Base-by-base conservation (phyloP, 2,797 vertebrate species). In the Ptychobarbus kaznakovi region DNA sequence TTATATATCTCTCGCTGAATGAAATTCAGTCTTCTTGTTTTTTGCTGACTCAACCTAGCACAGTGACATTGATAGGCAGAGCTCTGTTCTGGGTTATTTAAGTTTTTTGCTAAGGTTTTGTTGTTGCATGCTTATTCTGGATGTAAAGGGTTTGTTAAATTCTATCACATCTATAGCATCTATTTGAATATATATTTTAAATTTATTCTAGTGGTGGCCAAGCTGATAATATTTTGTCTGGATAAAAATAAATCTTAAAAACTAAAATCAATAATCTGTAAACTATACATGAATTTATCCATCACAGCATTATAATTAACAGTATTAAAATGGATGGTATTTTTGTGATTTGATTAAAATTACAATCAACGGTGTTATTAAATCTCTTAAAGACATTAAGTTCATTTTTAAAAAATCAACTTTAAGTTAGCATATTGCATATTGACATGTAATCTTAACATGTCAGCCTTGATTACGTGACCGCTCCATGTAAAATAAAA, bases 41-140 rank as follows among this genome's bases (percentile, higher is more conserved):
- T 65, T 83, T 75, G 58, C 73, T 66, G 42, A 66, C 70, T 82
- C 35, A n/a, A 16, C 69, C 80, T 72, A 82, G 7, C 51, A 76
- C 6, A 65, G 15, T 81, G 51, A 28, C 68, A 82, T 10, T 72
- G 38, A 82, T 61, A 72, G 53, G 42, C 32, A 18, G 22, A 42
- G 56, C n/a, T 80, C 42, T 3, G 74, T 4, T 4, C 13, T 49
- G 18, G 32, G 20, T 69, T 49, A 3, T 25, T 44, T 28, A 2
- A 11, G 15, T 44, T 53, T 13, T 58, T 44, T 73, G 66, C 11
- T 25, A 70, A 40, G 12, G 6, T 15, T 22, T 35, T 75, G 42
- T 42, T 42, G 9, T 44, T 44, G 42, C 42, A 44, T 16, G 38
- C 25, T 15, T 63, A 8, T 68, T 32, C 3, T 8, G 20, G 8